Evolutionary conservation across 2,797 vertebrate species (phyloP), one percentile per base, ranked within the genome.

Genomic region (Glossophaga mutica): DNA sequence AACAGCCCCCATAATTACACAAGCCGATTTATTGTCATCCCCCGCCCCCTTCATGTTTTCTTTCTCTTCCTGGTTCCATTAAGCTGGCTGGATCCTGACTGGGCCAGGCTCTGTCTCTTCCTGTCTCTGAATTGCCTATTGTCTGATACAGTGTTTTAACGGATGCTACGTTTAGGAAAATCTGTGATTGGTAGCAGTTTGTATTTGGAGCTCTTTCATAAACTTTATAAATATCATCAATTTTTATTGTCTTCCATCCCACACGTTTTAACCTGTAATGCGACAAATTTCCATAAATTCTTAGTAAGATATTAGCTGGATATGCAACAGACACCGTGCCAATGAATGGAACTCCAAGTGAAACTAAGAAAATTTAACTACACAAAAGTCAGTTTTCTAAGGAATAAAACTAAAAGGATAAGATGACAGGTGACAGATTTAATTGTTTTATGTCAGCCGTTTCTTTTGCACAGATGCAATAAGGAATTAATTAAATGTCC

Each of bases 401-500:
- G 59, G 48, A 79, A 82, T 68, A 48, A 74, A 78, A 85, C 42
- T 59, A 39, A 96, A 95, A 78, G 74, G 29, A 83, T 29, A 82
- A 19, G 29, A 77, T 82, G 77, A 68, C 81, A 78, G 48, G 48
- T 42, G n/a, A 1, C 39, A 86, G 44, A 10, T 85, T 81, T 44
- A 2, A 55, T 52, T 29, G 50, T 86, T 92, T 91, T 92, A 71
- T 83, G 44, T 46, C 48, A 74, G 18, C 2, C 26, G 70, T 88
- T 90, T 90, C 16, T 94, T 87, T 87, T 74, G 2, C 65, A 87
- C 71, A 71, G 21, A 88, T 44, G 1, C 29, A 94, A 52, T 92
- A 78, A 77, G 37, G 21, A 96, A 92, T 91, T 85, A 85, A 92
- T 90, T 88, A 95, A 81, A 42, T 85, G 74, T 68, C 7, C n/a